Base-by-base conservation (phyloP, 1,140 invertebrate genomes). In the Drosophila trapezifrons region DNA sequence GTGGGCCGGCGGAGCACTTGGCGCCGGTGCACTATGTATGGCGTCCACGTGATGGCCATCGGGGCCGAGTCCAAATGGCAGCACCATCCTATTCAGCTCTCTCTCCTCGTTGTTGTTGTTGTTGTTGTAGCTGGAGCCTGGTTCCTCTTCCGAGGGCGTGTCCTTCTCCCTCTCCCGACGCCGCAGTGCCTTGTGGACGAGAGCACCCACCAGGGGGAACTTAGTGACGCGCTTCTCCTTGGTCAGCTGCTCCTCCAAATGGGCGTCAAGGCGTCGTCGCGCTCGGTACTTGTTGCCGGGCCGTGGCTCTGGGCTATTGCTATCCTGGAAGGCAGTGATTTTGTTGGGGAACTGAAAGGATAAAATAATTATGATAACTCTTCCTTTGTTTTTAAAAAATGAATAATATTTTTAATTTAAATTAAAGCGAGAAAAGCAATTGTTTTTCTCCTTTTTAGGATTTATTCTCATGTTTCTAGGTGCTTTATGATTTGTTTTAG, bases 41-140 rank as follows among this genome's bases (percentile, higher is more conserved):
- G 75, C 84, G 43, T 86, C 90, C 20, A 84, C 62, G 13, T 91
- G 65, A 42, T 91, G 78, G 67, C 90, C 90, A 65, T 92, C 91
- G 47, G 90, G 78, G 12, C 76, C 80, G n/a, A 91, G 69, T 46
- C 90, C 90, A 25, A 92, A 90, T 22, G 91, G 91, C 52, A 92
- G 46, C 13, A 92, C 91, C 91, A 92, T 92, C 40, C 22, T 59
- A 27, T 47, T 3, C 10, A 27, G n/a, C 38, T 47, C 17, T n/a
- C 9, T 13, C 10, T 45, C 27, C 15, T 78, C 17, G 56, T 54
- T 40, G 64, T 70, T 62, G 52, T 67, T 56, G 42, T 67, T 56
- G 42, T 22, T 25, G 40, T 29, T 54, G 20, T 20, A n/a, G 12
- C 51, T 56, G 4, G 45, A 38, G 51, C 32, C 20, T 37, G 29